phyloP scores from a whole-genome alignment of 2,888 invertebrate species.

The Euspilapteryx auroguttella region DNA sequence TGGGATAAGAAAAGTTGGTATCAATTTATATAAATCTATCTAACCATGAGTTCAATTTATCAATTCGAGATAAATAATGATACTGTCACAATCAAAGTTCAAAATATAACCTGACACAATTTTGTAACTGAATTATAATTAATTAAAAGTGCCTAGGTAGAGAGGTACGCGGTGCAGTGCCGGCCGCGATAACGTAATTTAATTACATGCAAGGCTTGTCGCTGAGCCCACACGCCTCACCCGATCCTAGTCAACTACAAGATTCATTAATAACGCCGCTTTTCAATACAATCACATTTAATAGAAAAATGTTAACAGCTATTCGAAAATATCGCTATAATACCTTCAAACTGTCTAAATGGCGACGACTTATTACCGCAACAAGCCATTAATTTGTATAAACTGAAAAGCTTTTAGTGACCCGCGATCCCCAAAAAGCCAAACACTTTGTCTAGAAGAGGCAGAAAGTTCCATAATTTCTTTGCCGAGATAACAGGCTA shows the following conservation, averaged over 20 bases:
- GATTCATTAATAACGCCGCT: constrained; percentile 35
- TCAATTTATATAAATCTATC: too few species aligned
- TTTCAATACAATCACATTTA: constrained; percentile 12
- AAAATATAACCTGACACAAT: too few species aligned
- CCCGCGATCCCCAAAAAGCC: constrained; percentile 43
- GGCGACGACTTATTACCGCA: too few species aligned
- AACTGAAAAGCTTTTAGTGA: constrained; percentile 44
- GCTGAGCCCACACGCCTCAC: constrained; percentile 35
- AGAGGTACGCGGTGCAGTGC: too few species aligned
- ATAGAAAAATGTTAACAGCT: constrained; percentile 17
- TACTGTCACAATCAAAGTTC: too few species aligned
- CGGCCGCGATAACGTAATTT: constrained; percentile 50
- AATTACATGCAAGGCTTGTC: constrained; percentile 44
- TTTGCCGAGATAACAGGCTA: constrained; percentile 58
- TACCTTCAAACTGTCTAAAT: too few species aligned
- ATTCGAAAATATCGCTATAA: too few species aligned
- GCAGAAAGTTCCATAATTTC: constrained; percentile 59
- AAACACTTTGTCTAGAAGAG: constrained; percentile 58
- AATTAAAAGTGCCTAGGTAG: too few species aligned
- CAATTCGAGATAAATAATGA: too few species aligned
- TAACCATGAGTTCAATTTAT: too few species aligned
- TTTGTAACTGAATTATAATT: too few species aligned
- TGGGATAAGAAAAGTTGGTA: too few species aligned
- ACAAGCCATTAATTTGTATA: constrained; percentile 48
- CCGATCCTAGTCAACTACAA: constrained; percentile 35